Conservation (phyloP, 2,888 invertebrate species). For the Yponomeuta cagnagella region DNA sequence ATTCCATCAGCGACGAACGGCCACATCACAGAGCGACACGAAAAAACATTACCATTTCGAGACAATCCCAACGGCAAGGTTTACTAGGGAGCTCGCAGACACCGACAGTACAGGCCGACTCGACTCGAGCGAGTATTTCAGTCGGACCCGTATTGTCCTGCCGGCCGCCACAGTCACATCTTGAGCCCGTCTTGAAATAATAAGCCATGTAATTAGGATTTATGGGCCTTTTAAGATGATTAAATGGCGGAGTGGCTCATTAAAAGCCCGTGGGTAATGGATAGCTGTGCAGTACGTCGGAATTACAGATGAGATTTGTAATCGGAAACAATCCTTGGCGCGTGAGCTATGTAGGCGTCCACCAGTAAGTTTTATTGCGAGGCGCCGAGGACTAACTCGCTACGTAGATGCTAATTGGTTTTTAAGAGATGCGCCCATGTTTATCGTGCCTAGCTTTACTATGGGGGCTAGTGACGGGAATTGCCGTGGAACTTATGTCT, state of each 20-base stretch:
- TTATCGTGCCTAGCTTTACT: not conserved
- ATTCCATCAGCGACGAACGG: constrained; percentile 9
- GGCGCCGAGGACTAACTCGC: constrained; percentile 12
- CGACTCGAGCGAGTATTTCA: constrained; percentile 38
- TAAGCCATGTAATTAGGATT: constrained; percentile 69
- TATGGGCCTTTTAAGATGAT: constrained; percentile 62
- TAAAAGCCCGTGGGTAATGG: constrained; percentile 41
- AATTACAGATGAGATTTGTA: constrained; percentile 43
- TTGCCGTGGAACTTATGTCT: not conserved
- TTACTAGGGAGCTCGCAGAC: constrained; percentile 3
- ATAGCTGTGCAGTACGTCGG: constrained; percentile 37
- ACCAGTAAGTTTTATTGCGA: constrained; percentile 3
- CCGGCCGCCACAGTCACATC: constrained; percentile 47
- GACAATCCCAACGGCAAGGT: constrained; percentile 14
- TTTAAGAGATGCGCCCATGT: constrained; percentile 11
- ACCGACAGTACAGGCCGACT: constrained; percentile 14
- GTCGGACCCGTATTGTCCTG: constrained; percentile 50
- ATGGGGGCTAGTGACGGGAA: not conserved
- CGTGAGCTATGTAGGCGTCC: constrained; percentile 21
- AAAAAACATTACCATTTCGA: constrained; percentile 14
- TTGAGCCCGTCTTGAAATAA: constrained; percentile 57
- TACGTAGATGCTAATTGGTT: constrained; percentile 20
- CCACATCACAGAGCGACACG: constrained; percentile 9
- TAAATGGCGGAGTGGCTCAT: constrained; percentile 50
- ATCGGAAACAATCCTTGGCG: constrained; percentile 25